These are phyloP conservation scores for Drosophila diplacantha DNA, from an alignment of 2,888 invertebrate species.

Conservation along the genomic window DNA sequence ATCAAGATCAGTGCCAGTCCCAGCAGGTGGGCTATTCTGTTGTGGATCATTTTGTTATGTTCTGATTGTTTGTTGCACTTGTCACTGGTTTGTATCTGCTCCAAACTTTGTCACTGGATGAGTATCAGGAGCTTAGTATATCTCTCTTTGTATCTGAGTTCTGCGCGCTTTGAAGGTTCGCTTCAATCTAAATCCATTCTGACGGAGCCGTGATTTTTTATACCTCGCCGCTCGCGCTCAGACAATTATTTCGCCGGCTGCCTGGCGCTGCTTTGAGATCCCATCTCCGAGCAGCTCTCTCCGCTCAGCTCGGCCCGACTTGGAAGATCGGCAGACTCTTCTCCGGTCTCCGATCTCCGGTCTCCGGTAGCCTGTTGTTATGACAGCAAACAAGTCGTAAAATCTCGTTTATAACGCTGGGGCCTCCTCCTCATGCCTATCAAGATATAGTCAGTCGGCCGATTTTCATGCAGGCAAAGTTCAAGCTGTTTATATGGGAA, in stretches of 20 bases:
- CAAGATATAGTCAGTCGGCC: conserved; percentile 16
- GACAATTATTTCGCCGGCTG: conserved; percentile 58
- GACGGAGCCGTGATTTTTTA: conserved; percentile 74
- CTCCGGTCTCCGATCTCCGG: conserved; percentile 25
- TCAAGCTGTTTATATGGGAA: conserved; percentile 26
- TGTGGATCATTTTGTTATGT: conserved; percentile 11
- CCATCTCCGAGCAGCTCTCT: conserved; percentile 13
- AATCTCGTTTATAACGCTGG: conserved; percentile 53
- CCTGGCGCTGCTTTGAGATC: conserved; percentile 7
- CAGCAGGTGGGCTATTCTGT: conserved; percentile 27
- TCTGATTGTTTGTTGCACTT: conserved; percentile 17
- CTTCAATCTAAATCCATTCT: conserved; percentile 75
- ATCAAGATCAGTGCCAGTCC: conserved; percentile 33
- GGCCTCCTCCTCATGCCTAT: not conserved
- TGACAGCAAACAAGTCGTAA: conserved; percentile 68
- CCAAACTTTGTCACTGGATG: conserved; percentile 18
- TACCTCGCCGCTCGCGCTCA: conserved; percentile 49
- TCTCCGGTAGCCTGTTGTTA: conserved; percentile 54
- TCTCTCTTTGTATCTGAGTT: conserved; percentile 44
- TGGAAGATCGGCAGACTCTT: conserved; percentile 22
- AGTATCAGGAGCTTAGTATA: conserved; percentile 1
- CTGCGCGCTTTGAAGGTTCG: conserved; percentile 70
- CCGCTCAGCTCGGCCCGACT: not conserved
- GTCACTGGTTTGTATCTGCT: conserved; percentile 23
- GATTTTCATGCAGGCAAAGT: conserved; percentile 31